These are phyloP conservation scores for Drosophila flavopinicola DNA, from an alignment of 2,888 invertebrate species.

Conservation along the genomic window DNA sequence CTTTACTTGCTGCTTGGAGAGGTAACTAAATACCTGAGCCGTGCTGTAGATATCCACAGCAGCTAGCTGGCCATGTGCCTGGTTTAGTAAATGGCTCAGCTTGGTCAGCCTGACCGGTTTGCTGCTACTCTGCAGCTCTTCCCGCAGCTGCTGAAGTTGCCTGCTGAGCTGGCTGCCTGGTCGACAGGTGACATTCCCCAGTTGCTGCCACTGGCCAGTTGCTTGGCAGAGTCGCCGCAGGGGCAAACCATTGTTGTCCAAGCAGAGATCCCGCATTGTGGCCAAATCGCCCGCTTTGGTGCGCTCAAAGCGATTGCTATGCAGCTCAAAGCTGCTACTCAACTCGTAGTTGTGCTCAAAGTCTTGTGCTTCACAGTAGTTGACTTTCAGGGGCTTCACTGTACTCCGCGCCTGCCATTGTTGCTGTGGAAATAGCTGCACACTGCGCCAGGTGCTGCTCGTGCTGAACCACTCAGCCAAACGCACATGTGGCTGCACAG, in stretches of 20 bases:
- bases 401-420: slow-evolving; percentile 40
- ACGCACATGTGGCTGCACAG: slow-evolving; percentile 37
- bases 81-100: slow-evolving; percentile 47
- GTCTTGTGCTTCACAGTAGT: slow-evolving; percentile 40
- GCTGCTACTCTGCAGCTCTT: slow-evolving; percentile 21
- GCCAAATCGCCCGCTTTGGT: slow-evolving; percentile 85
- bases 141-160: slow-evolving; percentile 59
- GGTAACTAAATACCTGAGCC: slow-evolving; percentile 38
- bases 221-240: slow-evolving; percentile 86
- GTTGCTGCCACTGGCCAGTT: slow-evolving; percentile 85
- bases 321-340: background rate
- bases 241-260: slow-evolving; percentile 86
- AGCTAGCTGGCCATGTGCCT: slow-evolving; percentile 33
- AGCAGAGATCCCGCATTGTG: slow-evolving; percentile 84
- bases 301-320: slow-evolving; percentile 52
- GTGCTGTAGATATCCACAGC: slow-evolving; percentile 54
- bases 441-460: slow-evolving; percentile 32
- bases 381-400: background rate
- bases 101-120: slow-evolving; percentile 33
- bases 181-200: slow-evolving; percentile 35
- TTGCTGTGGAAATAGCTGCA: slow-evolving; percentile 32
- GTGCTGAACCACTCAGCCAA: slow-evolving; percentile 10
- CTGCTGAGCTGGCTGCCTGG: slow-evolving; percentile 57
- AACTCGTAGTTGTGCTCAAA: slow-evolving; percentile 34
- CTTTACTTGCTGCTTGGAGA: slow-evolving; percentile 14